These are phyloP conservation scores for Camponotus fellah DNA, from an alignment of 2,888 invertebrate genomes.

Conservation along the genomic window DNA sequence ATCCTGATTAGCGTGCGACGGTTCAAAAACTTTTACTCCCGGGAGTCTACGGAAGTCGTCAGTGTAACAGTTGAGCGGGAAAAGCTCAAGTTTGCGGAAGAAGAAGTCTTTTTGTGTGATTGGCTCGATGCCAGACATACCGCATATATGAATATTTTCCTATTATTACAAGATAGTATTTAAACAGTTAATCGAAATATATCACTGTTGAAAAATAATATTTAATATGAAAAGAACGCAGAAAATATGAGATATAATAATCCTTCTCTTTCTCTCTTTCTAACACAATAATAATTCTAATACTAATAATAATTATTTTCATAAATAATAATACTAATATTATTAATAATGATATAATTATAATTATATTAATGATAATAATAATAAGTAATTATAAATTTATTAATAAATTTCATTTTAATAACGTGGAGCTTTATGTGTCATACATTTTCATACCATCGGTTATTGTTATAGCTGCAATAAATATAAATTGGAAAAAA, in stretches of 20 bases:
- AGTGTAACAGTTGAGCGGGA: constrained; percentile 63
- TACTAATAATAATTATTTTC: background rate
- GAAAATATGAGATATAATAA: background rate
- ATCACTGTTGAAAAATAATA: constrained; percentile 63
- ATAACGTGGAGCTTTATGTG: background rate
- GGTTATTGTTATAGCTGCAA: background rate
- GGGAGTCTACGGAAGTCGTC: constrained; percentile 70
- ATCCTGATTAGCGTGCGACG: constrained; percentile 74
- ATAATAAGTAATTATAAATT: background rate
- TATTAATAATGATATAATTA: background rate
- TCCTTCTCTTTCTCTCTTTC: background rate
- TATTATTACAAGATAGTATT: constrained; percentile 72
- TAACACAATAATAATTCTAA: background rate
- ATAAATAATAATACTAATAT: background rate
- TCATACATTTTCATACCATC: background rate
- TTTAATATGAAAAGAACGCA: constrained; percentile 25
- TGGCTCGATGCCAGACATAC: constrained; percentile 71
- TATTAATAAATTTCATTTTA: background rate
- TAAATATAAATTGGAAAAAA: background rate
- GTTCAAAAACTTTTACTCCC: constrained; percentile 73
- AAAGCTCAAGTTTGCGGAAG: constrained; percentile 67
- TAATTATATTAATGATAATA: constrained; percentile 1
- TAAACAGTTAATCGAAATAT: constrained; percentile 72
- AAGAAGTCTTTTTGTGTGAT: constrained; percentile 65
- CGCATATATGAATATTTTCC: constrained; percentile 61